These are phyloP conservation scores for Drosophila arawakana DNA, from an alignment of 1,140 invertebrate species.

Conservation along the genomic window DNA sequence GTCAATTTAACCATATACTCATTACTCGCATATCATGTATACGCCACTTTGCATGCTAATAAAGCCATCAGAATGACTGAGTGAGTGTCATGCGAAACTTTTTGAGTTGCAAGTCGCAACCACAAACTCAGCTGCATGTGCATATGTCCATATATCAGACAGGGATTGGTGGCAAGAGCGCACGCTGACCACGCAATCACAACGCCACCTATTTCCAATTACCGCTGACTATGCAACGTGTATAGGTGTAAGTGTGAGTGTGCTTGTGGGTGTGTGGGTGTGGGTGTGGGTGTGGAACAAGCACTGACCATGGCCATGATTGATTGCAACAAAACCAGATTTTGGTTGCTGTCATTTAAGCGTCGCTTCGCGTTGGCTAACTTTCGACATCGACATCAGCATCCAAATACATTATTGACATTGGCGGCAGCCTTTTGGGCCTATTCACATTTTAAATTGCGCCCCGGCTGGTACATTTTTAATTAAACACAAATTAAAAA, in stretches of 20 bases:
- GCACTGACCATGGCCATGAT: conserved; percentile 56
- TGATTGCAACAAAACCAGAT: conserved; percentile 82
- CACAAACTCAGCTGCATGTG: conserved; percentile 42
- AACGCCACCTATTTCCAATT: conserved; percentile 80
- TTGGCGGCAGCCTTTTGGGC: conserved; percentile 24
- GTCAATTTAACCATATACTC: conserved; percentile 59
- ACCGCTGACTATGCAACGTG: conserved; percentile 63
- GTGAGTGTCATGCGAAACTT: conserved; percentile 51
- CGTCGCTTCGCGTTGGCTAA: conserved; percentile 48
- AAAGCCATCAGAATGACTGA: conserved; percentile 60
- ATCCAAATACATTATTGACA: conserved; percentile 38
- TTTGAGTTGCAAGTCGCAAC: conserved; percentile 54
- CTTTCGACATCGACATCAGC: conserved; percentile 52
- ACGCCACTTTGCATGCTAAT: conserved; percentile 65
- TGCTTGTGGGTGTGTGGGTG: conserved; percentile 15
- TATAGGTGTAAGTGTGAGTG: background rate
- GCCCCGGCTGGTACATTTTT: conserved; percentile 65
- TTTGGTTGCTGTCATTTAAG: conserved; percentile 81
- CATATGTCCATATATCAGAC: conserved; percentile 2
- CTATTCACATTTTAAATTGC: conserved; percentile 66
- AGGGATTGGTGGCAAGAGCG: background rate
- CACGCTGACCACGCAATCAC: conserved; percentile 67
- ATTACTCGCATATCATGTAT: conserved; percentile 70
- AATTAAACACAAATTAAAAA: conserved; percentile 81
- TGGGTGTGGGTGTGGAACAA: conserved; percentile 8